Conservation (phyloP, 2,888 invertebrate species). For the Andrena bicolor region DNA sequence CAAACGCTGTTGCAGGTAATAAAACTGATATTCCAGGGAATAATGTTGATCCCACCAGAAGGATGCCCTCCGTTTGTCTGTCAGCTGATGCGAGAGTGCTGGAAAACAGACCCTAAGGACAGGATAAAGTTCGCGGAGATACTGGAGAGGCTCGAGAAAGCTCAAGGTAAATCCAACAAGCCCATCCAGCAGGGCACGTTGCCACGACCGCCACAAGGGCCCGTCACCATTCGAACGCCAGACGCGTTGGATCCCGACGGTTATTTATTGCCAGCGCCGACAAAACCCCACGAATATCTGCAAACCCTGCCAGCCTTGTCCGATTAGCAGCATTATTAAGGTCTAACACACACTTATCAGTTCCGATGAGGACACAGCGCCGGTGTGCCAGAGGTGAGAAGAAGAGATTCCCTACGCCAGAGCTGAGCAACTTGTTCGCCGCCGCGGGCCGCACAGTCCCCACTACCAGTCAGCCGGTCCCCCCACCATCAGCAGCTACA, state of each 20-base stretch:
- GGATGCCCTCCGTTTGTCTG: conserved; percentile 91
- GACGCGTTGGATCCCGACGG: conserved; percentile 89
- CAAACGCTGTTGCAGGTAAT: conserved; percentile 86
- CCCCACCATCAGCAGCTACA: no score
- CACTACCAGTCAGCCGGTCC: no score
- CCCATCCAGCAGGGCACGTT: conserved; percentile 77
- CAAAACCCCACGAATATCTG: conserved; percentile 87
- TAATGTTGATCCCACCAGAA: conserved; percentile 92
- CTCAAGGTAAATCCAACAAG: conserved; percentile 76
- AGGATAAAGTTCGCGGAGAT: conserved; percentile 91
- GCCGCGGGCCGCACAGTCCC: no score
- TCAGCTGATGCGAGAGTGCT: conserved; percentile 92
- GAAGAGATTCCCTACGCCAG: no score
- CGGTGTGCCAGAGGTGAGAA: no score
- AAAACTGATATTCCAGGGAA: conserved; percentile 92
- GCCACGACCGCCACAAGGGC: conserved; percentile 87
- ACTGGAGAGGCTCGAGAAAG: conserved; percentile 88
- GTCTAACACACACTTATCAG: no score
- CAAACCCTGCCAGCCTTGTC: conserved; percentile 85
- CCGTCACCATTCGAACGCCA: conserved; percentile 84
- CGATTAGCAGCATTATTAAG: conserved; percentile 32
- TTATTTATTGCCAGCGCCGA: conserved; percentile 88
- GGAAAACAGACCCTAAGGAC: conserved; percentile 93
- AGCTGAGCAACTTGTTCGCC: no score
- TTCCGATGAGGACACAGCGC: no score